Evolutionary conservation across 2,888 invertebrate genomes (phyloP).

Genomic region (Apodemia mormo): DNA sequence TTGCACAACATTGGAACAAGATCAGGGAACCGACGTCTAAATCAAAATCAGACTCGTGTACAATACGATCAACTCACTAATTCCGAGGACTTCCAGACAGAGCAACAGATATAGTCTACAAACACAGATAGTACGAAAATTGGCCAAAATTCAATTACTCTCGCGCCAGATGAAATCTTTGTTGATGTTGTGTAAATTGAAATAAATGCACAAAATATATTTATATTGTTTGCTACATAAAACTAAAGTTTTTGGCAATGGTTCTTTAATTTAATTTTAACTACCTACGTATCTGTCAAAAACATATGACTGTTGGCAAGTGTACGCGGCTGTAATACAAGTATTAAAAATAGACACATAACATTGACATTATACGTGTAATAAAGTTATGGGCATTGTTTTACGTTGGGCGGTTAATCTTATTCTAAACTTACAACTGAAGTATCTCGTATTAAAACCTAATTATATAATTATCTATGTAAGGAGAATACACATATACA

Average conservation of each 20-base stretch:
- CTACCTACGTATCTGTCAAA: conserved; percentile 71
- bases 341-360: conserved; percentile 58
- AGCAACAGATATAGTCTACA: not conserved
- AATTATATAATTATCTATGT: not conserved
- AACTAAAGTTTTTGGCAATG: conserved; percentile 69
- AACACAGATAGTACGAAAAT: not conserved
- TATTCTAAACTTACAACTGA: no score
- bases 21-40: not conserved
- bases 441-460: no score
- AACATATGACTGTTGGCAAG: conserved; percentile 73
- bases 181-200: conserved; percentile 9
- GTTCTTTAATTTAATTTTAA: conserved; percentile 74
- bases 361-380: conserved; percentile 56
- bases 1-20: not conserved
- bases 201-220: conserved; percentile 7
- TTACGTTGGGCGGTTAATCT: conserved; percentile 24
- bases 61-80: not conserved
- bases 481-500: no score
- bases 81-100: not conserved
- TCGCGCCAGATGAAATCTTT: not conserved
- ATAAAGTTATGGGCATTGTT: conserved; percentile 37
- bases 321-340: conserved; percentile 37
- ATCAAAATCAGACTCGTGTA: not conserved
- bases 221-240: conserved; percentile 19
- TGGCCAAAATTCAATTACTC: not conserved